A percentile compares a stretch with the other conserved stretches of the same genome.
These are phyloP conservation scores for Cryptotis parvus DNA, from an alignment of 2,113 vertebrate genomes.

Conservation along the genomic window DNA sequence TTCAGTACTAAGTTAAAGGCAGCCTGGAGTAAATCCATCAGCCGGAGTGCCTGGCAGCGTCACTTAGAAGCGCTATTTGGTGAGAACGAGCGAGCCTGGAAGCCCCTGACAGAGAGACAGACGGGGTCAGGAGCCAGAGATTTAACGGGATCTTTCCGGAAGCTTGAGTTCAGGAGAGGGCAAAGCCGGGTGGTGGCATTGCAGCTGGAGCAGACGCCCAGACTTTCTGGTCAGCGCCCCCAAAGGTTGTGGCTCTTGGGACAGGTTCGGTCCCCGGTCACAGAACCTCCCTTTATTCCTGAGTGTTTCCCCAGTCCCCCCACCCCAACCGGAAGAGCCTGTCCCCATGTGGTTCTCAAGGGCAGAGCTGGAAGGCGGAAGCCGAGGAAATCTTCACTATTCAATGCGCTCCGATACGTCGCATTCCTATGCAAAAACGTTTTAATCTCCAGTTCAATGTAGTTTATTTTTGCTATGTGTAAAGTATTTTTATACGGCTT, in stretches of 20 bases:
- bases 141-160: no score
- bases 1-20: neutral
- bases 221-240: no score
- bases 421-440: conserved; percentile 86
- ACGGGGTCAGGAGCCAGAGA: no score
- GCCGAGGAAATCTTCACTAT: conserved; percentile 60
- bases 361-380: conserved; percentile 1
- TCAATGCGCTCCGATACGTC: conserved; percentile 68
- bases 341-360: neutral
- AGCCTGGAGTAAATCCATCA: neutral
- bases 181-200: neutral
- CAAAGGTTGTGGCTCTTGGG: no score
- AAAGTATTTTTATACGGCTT: conserved; percentile 92
- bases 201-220: no score
- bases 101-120: neutral
- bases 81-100: no score
- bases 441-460: conserved; percentile 86
- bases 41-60: neutral
- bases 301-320: neutral
- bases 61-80: no score
- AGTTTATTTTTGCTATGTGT: conserved; percentile 88
- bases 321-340: neutral
- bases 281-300: neutral
- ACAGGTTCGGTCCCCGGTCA: neutral
- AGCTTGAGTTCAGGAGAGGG: neutral